Base-by-base conservation (phyloP, 2,113 vertebrate genomes). In the Erythrolamprus reginae region DNA sequence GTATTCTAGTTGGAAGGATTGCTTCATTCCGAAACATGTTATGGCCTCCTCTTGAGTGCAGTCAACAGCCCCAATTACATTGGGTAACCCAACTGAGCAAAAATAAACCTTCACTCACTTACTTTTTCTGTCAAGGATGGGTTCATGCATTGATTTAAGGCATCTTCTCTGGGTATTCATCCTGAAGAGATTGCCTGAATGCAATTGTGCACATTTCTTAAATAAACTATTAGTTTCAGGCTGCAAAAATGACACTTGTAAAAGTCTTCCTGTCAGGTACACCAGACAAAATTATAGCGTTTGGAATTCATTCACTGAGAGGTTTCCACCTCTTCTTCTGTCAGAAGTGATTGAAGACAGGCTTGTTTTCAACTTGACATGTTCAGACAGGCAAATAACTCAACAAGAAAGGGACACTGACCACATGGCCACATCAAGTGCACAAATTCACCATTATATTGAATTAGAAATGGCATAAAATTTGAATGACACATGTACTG, bases 31-130 rank as follows among this genome's bases (percentile, higher is more conserved):
- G 7, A 53, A 91, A 93, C 90, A 93, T 33, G 28, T 13, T 58
- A 2, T 38, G 42, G 21, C 0, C 0, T 0, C 28, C 28, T 92
- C 53, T 84, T 0, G 0, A 92, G 85, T n/a, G 8, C n/a, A 92
- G 51, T 26, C 86, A 89, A 84, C 0, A 13, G 70, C 87, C 83
- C 56, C 65, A 84, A 70, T 93, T 89, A 92, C 86, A 94, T 47
- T 90, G 89, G 70, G 0, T 2, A 94, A 82, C n/a, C 42, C 91
- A 89, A 89, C 70, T 15, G 52, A 94, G 91, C 26, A 90, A 92
- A 89, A 94, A 26, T 45, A 86, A 92, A 53, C 33, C 88, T 55
- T 50, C 82, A 28, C 87, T 91, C 50, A 1, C 70, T 90, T 26
- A 10, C 2, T 1, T 26, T 91, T 93, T 12, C 21, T 50, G 26